Evolutionary conservation across 53 echinoderm and acorn worm species (phyloP), one percentile per base, ranked within the genome.

Genomic region (Henricia sp.): DNA sequence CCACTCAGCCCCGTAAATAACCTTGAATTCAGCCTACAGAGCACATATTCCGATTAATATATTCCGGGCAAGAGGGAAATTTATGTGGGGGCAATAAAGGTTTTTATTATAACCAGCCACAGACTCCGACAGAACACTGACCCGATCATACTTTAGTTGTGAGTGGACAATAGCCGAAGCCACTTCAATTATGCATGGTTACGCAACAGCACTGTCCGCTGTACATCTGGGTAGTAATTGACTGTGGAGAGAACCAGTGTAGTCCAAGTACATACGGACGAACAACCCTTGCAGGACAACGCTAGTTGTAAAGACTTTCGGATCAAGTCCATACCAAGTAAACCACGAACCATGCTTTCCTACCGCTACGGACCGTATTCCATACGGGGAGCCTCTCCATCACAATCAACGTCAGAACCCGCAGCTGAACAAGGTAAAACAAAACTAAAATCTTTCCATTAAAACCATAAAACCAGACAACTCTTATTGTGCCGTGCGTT

Each of bases 221-320:
- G 80, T n/a, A n/a, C n/a, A n/a, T 80, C 80, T 80, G 80, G 27
- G 63, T 80, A 80, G 63, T 80, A 62, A 80, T 80, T 64, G 64
- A 80, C 63, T 36, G 30, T 42, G 20, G 35, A 46, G 42, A 28
- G 32, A 27, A 46, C 62, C 52, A 62, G 60, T 21, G 8, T 58
- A 80, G 80, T 62, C 80, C 80, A 80, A 80, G 80, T 80, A 32
- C 80, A 80, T 46, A n/a, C 30, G 25, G 64, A 33, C 30, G n/a
- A n/a, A 29, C 17, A 27, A 9, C 64, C 32, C 64, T 19, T 34
- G 36, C 64, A 64, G 36, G 19, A 32, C 36, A 34, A 36, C 36
- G 64, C 36, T 29, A 36, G 64, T 36, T 36, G 36, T 64, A 19
- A 36, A 36, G 36, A 17, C 64, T 21, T 55, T 33, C 6, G 37